Evolutionary conservation across 1,140 invertebrate species (phyloP).

Genomic region (Sesamia nonagrioides): DNA sequence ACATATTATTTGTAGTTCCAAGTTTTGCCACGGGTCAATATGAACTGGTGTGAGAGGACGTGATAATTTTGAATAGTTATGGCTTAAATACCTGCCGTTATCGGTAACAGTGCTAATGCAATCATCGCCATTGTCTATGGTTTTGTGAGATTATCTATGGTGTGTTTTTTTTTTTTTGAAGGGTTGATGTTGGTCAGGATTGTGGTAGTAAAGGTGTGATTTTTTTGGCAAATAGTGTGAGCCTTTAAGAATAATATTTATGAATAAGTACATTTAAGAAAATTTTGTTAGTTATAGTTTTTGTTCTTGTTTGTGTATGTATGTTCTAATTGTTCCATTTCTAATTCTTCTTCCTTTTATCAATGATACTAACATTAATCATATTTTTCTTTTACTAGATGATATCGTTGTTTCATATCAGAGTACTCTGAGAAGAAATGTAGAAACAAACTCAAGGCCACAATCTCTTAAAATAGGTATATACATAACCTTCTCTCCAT

Average conservation of each 20-base stretch:
- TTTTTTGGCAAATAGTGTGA: slow-evolving; percentile 3
- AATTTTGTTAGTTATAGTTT: too few species aligned
- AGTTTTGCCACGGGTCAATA: not conserved
- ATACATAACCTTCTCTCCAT: too few species aligned
- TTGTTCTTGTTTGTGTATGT: too few species aligned
- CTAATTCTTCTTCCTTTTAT: too few species aligned
- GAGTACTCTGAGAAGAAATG: too few species aligned
- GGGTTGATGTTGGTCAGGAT: slow-evolving; percentile 7
- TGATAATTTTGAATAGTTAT: not conserved
- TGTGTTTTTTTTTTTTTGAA: not conserved
- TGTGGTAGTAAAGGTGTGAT: not conserved
- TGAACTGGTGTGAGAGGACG: slow-evolving; percentile 1
- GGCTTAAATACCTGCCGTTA: slow-evolving; percentile 40
- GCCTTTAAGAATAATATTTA: not conserved
- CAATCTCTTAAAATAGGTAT: too few species aligned
- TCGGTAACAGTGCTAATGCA: slow-evolving; percentile 27
- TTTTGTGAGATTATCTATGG: slow-evolving; percentile 27
- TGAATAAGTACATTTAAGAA: too few species aligned
- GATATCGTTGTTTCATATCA: too few species aligned
- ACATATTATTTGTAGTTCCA: not conserved
- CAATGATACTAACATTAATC: too few species aligned
- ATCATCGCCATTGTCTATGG: slow-evolving; percentile 21
- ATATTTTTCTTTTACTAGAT: too few species aligned
- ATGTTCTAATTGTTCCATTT: too few species aligned
- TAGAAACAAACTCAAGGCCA: too few species aligned